These are phyloP conservation scores for Pantherophis vulpinus DNA, from an alignment of 2,797 vertebrate genomes.

Conservation along the genomic window DNA sequence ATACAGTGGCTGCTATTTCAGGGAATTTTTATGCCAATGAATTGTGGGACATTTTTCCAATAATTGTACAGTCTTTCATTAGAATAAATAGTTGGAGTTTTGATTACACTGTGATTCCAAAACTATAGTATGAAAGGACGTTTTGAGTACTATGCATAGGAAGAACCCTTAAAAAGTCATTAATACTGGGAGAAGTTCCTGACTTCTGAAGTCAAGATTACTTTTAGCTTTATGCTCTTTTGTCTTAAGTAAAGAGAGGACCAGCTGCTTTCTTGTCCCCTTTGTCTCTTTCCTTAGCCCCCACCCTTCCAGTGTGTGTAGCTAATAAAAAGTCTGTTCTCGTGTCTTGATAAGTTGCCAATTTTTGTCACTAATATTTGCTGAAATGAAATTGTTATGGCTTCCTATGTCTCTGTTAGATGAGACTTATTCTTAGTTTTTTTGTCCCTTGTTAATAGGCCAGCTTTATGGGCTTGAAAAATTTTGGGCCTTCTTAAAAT, in stretches of 20 bases:
- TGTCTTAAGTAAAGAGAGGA: neutral
- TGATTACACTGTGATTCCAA: neutral
- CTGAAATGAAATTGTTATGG: neutral
- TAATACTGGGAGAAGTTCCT: neutral
- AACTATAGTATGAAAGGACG: neutral
- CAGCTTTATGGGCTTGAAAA: constrained; percentile 98
- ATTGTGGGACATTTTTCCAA: rapidly evolving
- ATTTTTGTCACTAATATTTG: neutral
- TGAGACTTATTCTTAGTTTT: neutral
- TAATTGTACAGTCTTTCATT: neutral
- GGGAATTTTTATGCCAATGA: neutral
- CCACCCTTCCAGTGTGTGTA: neutral
- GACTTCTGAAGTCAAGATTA: neutral
- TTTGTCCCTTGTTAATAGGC: constrained; percentile 68
- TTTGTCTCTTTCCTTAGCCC: neutral
- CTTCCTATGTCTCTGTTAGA: neutral
- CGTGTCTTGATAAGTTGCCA: neutral
- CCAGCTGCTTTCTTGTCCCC: neutral
- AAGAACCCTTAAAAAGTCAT: neutral
- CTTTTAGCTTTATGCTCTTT: neutral
- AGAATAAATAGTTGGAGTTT: neutral
- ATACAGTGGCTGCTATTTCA: neutral
- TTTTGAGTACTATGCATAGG: neutral
- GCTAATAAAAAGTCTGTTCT: neutral
- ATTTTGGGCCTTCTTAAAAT: constrained; percentile 99